Evolutionary conservation across 2,888 invertebrate genomes (phyloP).

Genomic region (Hesperia comma): DNA sequence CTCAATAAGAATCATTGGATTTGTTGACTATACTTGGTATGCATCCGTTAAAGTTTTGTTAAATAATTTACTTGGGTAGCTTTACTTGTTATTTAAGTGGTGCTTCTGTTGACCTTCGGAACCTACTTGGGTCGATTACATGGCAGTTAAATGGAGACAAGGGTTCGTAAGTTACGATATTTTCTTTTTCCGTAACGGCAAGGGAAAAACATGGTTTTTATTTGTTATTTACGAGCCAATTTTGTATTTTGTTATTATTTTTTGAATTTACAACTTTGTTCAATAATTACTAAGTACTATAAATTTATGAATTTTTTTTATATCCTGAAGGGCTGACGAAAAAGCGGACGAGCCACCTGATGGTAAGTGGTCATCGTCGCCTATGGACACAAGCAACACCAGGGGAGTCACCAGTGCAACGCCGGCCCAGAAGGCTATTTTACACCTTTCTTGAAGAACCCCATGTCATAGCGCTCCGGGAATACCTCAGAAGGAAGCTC

Average conservation of each 20-base stretch:
- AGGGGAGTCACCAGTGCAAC: too few relatives aligned
- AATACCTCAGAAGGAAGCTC: too few relatives aligned
- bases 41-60: constrained; percentile 10
- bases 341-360: too few relatives aligned
- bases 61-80: constrained; percentile 12
- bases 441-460: too few relatives aligned
- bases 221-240: neutral
- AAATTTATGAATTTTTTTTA: too few relatives aligned
- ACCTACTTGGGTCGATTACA: constrained; percentile 15
- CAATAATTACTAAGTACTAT: too few relatives aligned
- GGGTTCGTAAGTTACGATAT: constrained; percentile 10
- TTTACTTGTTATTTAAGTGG: constrained; percentile 4
- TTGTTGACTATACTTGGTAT: constrained; percentile 5
- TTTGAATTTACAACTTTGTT: neutral
- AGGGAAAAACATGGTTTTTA: neutral
- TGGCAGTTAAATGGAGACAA: constrained; percentile 8
- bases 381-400: too few relatives aligned
- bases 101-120: constrained; percentile 14
- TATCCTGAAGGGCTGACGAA: too few relatives aligned
- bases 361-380: too few relatives aligned
- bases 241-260: neutral
- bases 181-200: constrained; percentile 9
- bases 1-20: neutral
- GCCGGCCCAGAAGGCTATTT: too few relatives aligned
- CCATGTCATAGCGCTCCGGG: too few relatives aligned